These are phyloP conservation scores for Aromia moschata DNA, from an alignment of 2,888 invertebrate genomes.

Conservation along the genomic window DNA sequence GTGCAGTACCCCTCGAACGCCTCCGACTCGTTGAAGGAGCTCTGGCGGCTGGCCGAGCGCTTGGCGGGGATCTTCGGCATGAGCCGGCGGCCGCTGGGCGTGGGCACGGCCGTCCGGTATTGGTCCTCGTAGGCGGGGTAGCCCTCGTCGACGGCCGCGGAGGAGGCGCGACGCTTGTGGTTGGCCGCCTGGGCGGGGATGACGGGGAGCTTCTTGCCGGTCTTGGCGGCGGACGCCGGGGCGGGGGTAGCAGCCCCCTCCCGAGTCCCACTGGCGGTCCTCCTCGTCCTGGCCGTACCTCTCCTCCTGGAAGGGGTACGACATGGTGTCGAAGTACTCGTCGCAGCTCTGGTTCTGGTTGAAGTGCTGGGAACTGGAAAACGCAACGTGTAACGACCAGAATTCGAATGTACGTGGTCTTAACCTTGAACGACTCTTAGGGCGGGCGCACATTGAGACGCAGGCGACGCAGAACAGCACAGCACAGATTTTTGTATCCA, in stretches of 20 bases:
- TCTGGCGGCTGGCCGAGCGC: slow-evolving; percentile 58
- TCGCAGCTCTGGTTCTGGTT: slow-evolving; percentile 66
- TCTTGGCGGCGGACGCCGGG: slow-evolving; percentile 47
- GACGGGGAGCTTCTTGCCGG: slow-evolving; percentile 63
- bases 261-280: slow-evolving; percentile 78
- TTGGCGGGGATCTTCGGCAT: slow-evolving; percentile 61
- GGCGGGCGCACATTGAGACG: no score
- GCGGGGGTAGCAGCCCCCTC: slow-evolving; percentile 64
- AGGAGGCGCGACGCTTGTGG: slow-evolving; percentile 63
- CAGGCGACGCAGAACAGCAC: no score
- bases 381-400: no score
- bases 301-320: slow-evolving; percentile 71
- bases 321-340: slow-evolving; percentile 73
- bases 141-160: slow-evolving; percentile 45
- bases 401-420: no score
- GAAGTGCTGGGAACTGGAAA: slow-evolving; percentile 45
- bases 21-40: slow-evolving; percentile 56
- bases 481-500: no score
- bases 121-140: slow-evolving; percentile 49
- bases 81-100: slow-evolving; percentile 54
- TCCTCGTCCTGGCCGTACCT: slow-evolving; percentile 72
- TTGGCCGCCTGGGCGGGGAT: slow-evolving; percentile 64
- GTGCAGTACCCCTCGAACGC: slow-evolving; percentile 53
- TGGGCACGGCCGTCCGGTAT: slow-evolving; percentile 54
- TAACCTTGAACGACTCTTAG: no score